Conservation (phyloP, 1,140 invertebrate genomes). For the Heliconius nattereri region DNA sequence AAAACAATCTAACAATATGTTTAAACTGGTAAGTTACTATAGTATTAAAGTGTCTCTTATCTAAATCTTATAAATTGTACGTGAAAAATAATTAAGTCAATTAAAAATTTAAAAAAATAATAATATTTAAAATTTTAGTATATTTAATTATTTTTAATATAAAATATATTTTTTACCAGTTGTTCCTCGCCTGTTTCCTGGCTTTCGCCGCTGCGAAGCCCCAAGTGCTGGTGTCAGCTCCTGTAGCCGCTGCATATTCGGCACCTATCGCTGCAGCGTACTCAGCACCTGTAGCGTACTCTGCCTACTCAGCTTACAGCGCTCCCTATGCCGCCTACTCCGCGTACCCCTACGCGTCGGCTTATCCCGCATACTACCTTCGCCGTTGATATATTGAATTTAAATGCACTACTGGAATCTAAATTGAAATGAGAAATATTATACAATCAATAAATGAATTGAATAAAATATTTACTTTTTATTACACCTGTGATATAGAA, state of each 20-base stretch:
- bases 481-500: not conserved
- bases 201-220: constrained; percentile 52
- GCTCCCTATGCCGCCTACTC: constrained; percentile 65
- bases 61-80: no score
- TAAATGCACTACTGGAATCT: not conserved
- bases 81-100: no score
- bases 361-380: constrained; percentile 59
- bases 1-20: constrained; percentile 43
- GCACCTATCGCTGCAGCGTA: constrained; percentile 59
- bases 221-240: constrained; percentile 46
- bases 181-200: constrained; percentile 66
- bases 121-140: no score
- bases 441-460: not conserved
- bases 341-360: constrained; percentile 61
- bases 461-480: not conserved
- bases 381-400: constrained; percentile 33
- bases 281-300: constrained; percentile 55
- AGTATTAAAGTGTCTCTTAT: not conserved
- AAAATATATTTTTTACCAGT: constrained; percentile 50
- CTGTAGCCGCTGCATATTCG: constrained; percentile 68
- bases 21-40: constrained; percentile 40
- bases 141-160: not conserved
- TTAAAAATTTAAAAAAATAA: no score
- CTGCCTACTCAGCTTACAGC: constrained; percentile 67
- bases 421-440: not conserved